Evolutionary conservation across 2,113 vertebrate genomes (phyloP), one percentile per base, ranked within the genome.

Genomic region (Reinhardtius hippoglossoides): DNA sequence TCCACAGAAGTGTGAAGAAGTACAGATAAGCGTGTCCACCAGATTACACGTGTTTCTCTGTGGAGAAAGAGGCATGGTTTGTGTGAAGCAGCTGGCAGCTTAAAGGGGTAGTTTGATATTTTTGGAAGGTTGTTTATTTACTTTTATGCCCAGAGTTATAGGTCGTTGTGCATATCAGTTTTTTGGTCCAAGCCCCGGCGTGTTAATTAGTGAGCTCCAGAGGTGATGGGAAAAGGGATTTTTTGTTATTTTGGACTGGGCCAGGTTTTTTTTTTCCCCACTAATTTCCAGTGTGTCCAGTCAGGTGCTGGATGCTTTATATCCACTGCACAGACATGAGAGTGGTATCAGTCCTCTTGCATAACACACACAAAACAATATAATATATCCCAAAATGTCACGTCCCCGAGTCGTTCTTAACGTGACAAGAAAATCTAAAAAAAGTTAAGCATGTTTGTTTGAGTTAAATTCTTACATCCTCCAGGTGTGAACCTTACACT

Each of bases 21-120:
- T 69, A 23, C 42, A 62, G 73, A 81, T 77, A 55, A 67, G 4
- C 6, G 0, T 66, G 58, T 65, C 71, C 71, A 65, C 9, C 64
- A 59, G 31, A 81, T 83, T 40, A 26, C 56, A 46, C 54, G 5
- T 68, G 70, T 69, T 42, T 40, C 20, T 26, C 0, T 2, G 3
- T 12, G 0, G 56, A 23, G 20, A 64, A 52, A 21, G 68, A 37
- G 16, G 2, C 58, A 26, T 23, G 55, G 1, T 27, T 71, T 66
- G 4, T 65, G 14, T 62, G 63, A 63, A 40, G 27, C 3, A 40
- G 27, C 65, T 9, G 16, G 52, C 46, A 2, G 23, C 48, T 37
- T 56, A 46, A 82, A 48, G 57, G 20, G 63, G 10, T 16, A 40
- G 56, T 31, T 37, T 1, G 0, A 59, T 6, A 46, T 42, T 67